Conservation (phyloP, 1,140 invertebrate genomes). For the Augochlora pura region DNA sequence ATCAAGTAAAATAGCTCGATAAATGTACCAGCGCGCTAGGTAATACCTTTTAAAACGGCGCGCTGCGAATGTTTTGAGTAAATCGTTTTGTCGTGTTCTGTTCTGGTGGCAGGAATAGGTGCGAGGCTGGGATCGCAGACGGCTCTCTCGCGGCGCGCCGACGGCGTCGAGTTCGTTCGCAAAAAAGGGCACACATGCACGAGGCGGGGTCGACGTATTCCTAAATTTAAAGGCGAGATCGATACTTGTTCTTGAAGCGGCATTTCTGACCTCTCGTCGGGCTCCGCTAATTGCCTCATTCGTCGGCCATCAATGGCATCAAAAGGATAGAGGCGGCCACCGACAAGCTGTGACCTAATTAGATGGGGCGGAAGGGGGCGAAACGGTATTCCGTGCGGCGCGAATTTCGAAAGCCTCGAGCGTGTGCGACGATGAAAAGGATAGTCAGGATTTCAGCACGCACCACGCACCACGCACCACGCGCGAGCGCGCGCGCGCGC, state of each 20-base stretch:
- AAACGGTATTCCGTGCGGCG: neutral
- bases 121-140: no score
- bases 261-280: neutral
- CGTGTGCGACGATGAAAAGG: neutral
- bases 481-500: no score
- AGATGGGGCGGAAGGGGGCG: neutral
- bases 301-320: neutral
- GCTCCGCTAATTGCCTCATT: neutral
- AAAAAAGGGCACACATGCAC: no score
- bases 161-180: no score
- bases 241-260: neutral
- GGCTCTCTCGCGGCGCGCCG: no score
- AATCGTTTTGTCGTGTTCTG: no score
- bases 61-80: no score
- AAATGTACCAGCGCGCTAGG: no score
- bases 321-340: neutral
- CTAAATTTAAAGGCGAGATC: neutral
- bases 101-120: no score
- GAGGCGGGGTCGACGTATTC: neutral
- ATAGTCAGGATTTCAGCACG: neutral
- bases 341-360: conserved; percentile 2
- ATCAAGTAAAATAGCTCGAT: no score
- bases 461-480: no score
- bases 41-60: no score
- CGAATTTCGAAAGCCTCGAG: neutral